Conservation (phyloP, 2,113 vertebrate genomes). For the Nymphicus hollandicus region DNA sequence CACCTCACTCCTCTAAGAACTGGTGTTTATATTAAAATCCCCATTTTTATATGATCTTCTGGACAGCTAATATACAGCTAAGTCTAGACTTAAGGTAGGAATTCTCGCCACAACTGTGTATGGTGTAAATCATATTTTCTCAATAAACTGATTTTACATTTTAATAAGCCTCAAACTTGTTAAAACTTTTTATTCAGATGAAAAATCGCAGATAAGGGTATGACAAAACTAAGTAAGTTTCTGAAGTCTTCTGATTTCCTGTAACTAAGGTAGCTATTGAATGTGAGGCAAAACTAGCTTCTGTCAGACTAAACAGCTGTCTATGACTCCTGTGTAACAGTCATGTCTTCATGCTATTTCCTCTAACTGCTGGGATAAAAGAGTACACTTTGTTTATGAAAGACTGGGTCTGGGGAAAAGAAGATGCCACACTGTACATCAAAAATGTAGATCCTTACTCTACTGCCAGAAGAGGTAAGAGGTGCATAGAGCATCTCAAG, state of each 20-base stretch:
- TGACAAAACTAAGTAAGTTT: not conserved
- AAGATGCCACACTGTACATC: not conserved
- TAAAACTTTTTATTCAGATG: not conserved
- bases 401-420: not conserved
- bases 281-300: not conserved
- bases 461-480: not conserved
- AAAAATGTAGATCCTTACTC: not conserved
- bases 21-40: not conserved
- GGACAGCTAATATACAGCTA: not conserved
- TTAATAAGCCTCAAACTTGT: not conserved
- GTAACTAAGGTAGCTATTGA: not conserved
- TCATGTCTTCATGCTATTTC: not conserved
- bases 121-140: not conserved
- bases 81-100: not conserved
- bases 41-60: not conserved
- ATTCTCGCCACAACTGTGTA: not conserved
- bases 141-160: not conserved
- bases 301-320: not conserved
- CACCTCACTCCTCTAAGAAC: not conserved
- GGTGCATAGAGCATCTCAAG: not conserved
- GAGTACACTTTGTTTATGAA: not conserved
- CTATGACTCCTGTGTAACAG: not conserved
- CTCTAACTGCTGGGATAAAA: not conserved
- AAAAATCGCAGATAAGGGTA: not conserved
- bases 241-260: not conserved